Conservation (phyloP, 2,113 vertebrate genomes). For the Bombycilla garrulus region DNA sequence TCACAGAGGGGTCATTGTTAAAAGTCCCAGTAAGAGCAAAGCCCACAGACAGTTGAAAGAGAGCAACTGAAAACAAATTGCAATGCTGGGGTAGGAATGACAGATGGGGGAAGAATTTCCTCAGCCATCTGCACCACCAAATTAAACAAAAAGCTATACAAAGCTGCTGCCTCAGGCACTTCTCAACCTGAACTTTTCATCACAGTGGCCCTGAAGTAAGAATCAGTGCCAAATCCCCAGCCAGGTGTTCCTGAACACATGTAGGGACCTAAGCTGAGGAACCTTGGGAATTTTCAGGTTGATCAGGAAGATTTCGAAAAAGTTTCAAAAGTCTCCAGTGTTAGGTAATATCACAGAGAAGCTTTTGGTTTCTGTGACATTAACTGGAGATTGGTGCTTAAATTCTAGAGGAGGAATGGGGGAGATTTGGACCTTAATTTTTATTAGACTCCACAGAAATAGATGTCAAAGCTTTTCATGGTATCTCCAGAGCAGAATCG, state of each 20-base stretch:
- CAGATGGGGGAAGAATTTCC: background rate
- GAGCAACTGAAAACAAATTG: background rate
- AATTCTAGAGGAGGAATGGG: background rate
- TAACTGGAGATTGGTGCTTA: background rate
- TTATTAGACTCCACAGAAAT: background rate
- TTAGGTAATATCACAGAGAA: background rate
- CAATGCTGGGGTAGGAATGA: background rate
- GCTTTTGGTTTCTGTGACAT: background rate
- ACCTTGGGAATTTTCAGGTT: background rate
- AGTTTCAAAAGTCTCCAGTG: background rate
- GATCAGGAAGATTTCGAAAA: background rate
- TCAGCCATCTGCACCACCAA: conserved; percentile 2
- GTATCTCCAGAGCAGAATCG: background rate
- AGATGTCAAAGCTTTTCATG: background rate
- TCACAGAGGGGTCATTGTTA: background rate
- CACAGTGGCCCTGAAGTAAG: background rate
- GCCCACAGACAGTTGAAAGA: background rate
- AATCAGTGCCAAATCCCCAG: background rate
- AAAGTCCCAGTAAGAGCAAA: background rate
- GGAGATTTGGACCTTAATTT: background rate
- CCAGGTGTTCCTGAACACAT: background rate
- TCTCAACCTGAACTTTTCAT: conserved; percentile 5
- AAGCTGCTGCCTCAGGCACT: background rate
- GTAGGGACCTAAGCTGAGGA: background rate
- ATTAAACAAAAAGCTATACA: background rate